Conservation (phyloP, 2,797 vertebrate genomes). For the Passerculus sandwichensis region DNA sequence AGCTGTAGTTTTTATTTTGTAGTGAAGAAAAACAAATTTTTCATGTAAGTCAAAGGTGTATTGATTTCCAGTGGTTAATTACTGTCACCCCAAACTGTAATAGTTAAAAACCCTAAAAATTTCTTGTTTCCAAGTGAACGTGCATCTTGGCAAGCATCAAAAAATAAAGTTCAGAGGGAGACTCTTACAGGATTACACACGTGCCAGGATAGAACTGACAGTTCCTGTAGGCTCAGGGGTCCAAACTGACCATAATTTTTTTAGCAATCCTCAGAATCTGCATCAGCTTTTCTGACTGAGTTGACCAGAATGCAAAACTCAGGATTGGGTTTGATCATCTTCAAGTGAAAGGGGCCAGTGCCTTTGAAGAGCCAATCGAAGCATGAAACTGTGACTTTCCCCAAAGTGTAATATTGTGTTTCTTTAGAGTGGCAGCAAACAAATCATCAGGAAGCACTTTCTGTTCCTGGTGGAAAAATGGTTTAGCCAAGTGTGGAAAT, state of each 20-base stretch:
- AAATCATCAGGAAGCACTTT: not conserved
- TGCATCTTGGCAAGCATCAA: not conserved
- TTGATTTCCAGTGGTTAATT: not conserved
- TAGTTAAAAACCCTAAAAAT: not conserved
- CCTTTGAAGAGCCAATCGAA: not conserved
- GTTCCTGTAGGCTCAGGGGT: not conserved
- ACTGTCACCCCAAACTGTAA: not conserved
- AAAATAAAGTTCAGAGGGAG: not conserved
- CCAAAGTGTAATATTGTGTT: not conserved
- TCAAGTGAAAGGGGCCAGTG: not conserved
- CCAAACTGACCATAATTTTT: not conserved
- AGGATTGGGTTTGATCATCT: not conserved
- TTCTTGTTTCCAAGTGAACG: not conserved
- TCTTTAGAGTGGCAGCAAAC: not conserved
- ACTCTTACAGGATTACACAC: not conserved
- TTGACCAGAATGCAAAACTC: not conserved
- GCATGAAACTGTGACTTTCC: not conserved
- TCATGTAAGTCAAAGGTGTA: not conserved
- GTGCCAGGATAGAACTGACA: fast-evolving
- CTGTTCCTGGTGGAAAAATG: not conserved
- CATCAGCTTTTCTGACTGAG: not conserved
- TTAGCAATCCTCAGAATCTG: not conserved
- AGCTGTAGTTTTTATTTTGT: not conserved
- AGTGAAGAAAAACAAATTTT: not conserved
- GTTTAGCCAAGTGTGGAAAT: not conserved